These are phyloP conservation scores for Eupristina koningsbergeri DNA, from an alignment of 1,140 invertebrate genomes.

Conservation along the genomic window DNA sequence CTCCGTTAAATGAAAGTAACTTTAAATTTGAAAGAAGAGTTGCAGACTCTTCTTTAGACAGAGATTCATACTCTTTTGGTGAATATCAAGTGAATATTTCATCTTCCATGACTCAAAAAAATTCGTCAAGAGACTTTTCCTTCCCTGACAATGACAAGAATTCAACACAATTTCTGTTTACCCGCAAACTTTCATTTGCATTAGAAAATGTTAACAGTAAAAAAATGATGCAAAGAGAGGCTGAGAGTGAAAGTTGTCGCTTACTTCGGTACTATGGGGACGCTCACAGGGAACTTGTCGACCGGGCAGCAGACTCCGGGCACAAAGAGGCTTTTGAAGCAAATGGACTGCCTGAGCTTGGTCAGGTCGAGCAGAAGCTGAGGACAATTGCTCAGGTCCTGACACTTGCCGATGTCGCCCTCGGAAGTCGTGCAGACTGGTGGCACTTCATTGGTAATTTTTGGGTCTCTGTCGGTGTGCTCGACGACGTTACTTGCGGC, in stretches of 20 bases:
- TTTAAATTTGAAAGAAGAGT: constrained; percentile 1
- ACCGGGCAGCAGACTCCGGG: constrained; percentile 92
- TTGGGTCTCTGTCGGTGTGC: constrained; percentile 56
- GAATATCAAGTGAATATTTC: not conserved
- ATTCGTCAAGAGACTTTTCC: not conserved
- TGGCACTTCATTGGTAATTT: constrained; percentile 57
- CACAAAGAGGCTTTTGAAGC: constrained; percentile 92
- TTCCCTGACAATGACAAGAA: not conserved
- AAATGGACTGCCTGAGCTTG: constrained; percentile 87
- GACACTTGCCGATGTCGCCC: constrained; percentile 85
- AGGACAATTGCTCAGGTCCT: constrained; percentile 91
- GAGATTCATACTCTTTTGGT: not conserved
- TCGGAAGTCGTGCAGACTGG: constrained; percentile 85
- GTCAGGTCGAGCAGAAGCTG: constrained; percentile 87
- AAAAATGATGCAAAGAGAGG: not conserved
- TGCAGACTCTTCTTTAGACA: not conserved
- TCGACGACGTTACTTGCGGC: not conserved
- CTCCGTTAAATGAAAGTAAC: constrained; percentile 13
- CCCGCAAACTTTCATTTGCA: not conserved
- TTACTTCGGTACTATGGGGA: constrained; percentile 56
- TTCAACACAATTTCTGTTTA: not conserved
- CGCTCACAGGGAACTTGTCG: constrained; percentile 61
- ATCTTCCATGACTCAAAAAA: not conserved
- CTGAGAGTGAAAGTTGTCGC: not conserved
- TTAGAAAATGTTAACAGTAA: not conserved